Evolutionary conservation across 2,113 vertebrate genomes (phyloP), one percentile per base, ranked within the genome.

Genomic region (Eptatretus burgeri): DNA sequence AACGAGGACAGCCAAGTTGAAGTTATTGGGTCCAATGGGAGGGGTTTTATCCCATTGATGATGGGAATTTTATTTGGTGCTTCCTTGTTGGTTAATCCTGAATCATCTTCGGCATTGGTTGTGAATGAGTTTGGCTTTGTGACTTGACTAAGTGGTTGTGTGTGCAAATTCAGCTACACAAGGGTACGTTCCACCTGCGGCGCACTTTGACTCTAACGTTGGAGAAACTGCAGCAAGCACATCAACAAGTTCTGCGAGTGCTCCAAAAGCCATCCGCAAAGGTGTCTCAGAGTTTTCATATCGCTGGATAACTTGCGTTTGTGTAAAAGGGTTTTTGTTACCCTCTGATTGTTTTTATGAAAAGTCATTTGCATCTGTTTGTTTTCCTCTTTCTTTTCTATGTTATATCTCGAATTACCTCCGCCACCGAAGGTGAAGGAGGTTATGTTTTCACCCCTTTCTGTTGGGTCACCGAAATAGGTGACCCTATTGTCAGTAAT

Each of bases 151-250:
- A 1, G 50, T 68, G 66, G 50, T 73, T 4, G 1, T 10, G 68
- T 63, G 51, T 75, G 20, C 65, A 49, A 27, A 78, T 76, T 70
- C 73, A 98, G 89, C 67, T 64, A 80, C 74, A 10, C 77, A 84
- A 64, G 80, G 81, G 14, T 93, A 76, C 66, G 69, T 77, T 56
- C 91, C 86, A 66, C 84, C 85, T 62, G 73, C 77, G 62, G 83
- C 82, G 67, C 75, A 79, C 68, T 91, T 93, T 77, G 88, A 91
- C 65, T 78, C 76, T 65, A 41, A 41, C 27, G 27, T 41, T 41
- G 27, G 27, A 41, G 86, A 88, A 66, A 72, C 68, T 66, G 18
- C 68, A 1, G 82, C 84, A 13, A 67, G 66, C 0, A 5, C 51
- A 14, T 66, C 73, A 2, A 41, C 70, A 2, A 4, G 64, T 2